Evolutionary conservation across 2,113 vertebrate species (phyloP).

Genomic region (Scomber scombrus): DNA sequence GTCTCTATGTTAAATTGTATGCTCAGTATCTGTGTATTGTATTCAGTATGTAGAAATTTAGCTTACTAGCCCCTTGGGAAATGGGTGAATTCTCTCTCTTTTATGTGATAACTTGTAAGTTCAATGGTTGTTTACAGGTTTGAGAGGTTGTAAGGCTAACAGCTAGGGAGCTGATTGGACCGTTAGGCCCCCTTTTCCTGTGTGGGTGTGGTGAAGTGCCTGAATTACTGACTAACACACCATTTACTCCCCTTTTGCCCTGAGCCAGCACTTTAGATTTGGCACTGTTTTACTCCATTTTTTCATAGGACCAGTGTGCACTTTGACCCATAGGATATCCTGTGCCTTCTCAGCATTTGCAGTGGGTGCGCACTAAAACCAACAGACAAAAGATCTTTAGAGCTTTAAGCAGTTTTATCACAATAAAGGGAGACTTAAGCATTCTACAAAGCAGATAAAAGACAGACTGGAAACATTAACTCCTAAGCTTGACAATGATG

Average conservation of each 20-base stretch:
- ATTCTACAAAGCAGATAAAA: slow-evolving; percentile 16
- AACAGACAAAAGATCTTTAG: slow-evolving; percentile 27
- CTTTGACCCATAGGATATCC: slow-evolving; percentile 84
- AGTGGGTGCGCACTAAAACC: slow-evolving; percentile 16
- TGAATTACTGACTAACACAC: slow-evolving; percentile 76
- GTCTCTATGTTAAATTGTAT: not conserved
- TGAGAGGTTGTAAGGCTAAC: slow-evolving; percentile 21
- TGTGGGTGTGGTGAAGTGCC: slow-evolving; percentile 62
- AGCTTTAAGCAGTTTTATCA: slow-evolving; percentile 26
- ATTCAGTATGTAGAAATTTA: not conserved
- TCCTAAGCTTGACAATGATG: slow-evolving; percentile 72
- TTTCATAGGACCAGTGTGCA: slow-evolving; percentile 67
- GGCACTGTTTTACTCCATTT: slow-evolving; percentile 53
- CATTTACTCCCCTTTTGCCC: slow-evolving; percentile 65
- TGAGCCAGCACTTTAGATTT: slow-evolving; percentile 73
- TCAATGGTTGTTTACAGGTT: slow-evolving; percentile 38
- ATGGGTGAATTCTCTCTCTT: not conserved
- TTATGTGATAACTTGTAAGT: slow-evolving; percentile 13
- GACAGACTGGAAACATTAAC: not conserved
- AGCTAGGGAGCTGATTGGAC: slow-evolving; percentile 39
- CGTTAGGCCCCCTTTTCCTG: slow-evolving; percentile 53
- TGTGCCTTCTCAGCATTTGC: slow-evolving; percentile 74
- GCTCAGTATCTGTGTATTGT: slow-evolving; percentile 2
- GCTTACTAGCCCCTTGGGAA: not conserved
- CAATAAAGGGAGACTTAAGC: slow-evolving; percentile 24